Conservation (phyloP, 2,888 invertebrate genomes). For the Calameuta idolon region DNA sequence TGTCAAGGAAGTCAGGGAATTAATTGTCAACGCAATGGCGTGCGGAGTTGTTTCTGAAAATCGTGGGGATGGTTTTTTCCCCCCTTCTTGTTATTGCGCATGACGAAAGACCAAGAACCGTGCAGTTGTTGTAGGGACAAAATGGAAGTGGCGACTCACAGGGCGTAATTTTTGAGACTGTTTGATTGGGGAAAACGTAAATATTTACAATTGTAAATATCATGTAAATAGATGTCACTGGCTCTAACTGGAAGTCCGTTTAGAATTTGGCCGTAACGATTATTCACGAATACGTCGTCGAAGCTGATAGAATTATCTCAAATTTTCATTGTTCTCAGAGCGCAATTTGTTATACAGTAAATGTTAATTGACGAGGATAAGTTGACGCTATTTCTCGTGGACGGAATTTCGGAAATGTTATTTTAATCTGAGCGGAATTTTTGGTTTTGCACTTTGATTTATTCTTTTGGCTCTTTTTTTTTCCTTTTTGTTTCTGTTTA, state of each 20-base stretch:
- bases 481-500: background rate
- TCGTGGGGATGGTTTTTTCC: background rate
- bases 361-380: background rate
- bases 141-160: background rate
- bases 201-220: conserved; percentile 44
- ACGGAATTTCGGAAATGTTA: background rate
- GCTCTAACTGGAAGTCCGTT: background rate
- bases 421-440: background rate
- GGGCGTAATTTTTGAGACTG: background rate
- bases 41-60: background rate
- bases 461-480: background rate
- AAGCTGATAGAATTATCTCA: background rate
- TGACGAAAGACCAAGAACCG: background rate
- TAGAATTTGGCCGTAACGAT: background rate
- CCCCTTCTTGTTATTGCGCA: background rate
- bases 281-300: background rate
- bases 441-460: background rate
- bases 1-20: background rate
- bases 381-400: background rate
- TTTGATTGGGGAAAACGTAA: conserved; percentile 27
- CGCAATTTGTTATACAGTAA: background rate
- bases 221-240: conserved; percentile 40
- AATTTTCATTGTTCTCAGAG: background rate
- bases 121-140: background rate
- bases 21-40: background rate